phyloP scores from a whole-genome alignment of 2,113 vertebrate species.

The Andinoacara biseriatus region DNA sequence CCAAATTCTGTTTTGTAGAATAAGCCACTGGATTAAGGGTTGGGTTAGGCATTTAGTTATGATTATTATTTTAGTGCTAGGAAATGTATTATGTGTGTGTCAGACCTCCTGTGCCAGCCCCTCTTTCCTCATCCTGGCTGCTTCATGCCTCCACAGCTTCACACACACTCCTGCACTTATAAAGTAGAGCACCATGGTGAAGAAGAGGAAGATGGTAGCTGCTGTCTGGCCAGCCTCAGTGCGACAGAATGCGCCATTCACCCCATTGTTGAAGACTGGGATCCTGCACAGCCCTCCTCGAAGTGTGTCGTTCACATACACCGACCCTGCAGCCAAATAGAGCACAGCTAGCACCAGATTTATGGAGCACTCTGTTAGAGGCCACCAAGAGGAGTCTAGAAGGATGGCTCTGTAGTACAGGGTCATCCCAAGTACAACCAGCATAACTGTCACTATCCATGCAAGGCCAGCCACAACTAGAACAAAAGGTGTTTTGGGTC shows the following conservation, averaged over 20 bases:
- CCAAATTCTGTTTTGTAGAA: neutral
- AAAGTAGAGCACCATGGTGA: constrained; percentile 87
- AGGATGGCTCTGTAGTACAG: constrained; percentile 95
- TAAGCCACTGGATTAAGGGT: neutral
- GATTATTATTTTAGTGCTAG: neutral
- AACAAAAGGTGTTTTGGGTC: constrained; percentile 91
- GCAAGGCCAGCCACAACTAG: constrained; percentile 88
- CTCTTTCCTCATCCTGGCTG: constrained; percentile 83
- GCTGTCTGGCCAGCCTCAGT: constrained; percentile 92
- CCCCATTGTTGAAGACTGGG: constrained; percentile 85
- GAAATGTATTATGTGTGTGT: neutral
- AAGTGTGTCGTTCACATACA: constrained; percentile 90
- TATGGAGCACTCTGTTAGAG: constrained; percentile 89
- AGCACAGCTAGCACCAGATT: constrained; percentile 87
- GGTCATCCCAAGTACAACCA: constrained; percentile 91
- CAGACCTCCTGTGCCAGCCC: constrained; percentile 83
- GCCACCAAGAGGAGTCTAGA: constrained; percentile 94
- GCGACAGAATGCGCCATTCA: constrained; percentile 88
- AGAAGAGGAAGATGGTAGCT: constrained; percentile 90
- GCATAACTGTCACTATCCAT: constrained; percentile 88
- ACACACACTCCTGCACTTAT: constrained; percentile 85
- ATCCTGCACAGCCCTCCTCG: constrained; percentile 91
- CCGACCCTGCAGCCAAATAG: constrained; percentile 85
- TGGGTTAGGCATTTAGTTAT: neutral
- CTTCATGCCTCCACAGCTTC: constrained; percentile 93